Percentiles rank a stretch among this genome's conserved stretches.
These are phyloP conservation scores for Coryphaenoides rupestris DNA, from an alignment of 2,113 vertebrate genomes.

Conservation along the genomic window DNA sequence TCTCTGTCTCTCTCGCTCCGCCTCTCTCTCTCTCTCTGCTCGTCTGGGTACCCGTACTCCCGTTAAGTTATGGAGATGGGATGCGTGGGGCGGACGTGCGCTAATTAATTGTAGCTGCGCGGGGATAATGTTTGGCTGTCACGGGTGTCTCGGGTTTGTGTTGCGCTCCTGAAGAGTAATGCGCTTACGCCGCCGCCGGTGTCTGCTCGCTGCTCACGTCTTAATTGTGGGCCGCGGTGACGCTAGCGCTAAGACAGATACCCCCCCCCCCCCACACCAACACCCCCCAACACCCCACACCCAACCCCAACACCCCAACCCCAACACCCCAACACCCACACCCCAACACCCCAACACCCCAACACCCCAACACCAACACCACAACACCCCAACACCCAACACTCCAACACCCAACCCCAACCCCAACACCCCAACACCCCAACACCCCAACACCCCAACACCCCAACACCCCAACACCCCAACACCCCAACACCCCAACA, in stretches of 20 bases:
- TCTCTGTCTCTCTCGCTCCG: constrained; percentile 41
- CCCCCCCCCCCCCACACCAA: constrained; percentile 33
- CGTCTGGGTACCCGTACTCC: constrained; percentile 88
- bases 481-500: no score
- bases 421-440: no score
- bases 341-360: no score
- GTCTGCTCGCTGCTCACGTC: constrained; percentile 85
- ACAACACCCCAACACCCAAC: no score
- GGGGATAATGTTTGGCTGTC: constrained; percentile 98
- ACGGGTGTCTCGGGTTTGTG: constrained; percentile 90
- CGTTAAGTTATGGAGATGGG: constrained; percentile 95
- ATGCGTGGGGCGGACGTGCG: constrained; percentile 92
- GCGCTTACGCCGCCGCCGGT: constrained; percentile 87
- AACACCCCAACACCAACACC: not conserved
- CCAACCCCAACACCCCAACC: no score
- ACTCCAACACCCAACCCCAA: constrained; percentile 6
- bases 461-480: no score
- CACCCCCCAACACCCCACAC: not conserved
- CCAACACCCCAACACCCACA: no score
- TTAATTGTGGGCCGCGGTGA: constrained; percentile 85
- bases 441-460: no score
- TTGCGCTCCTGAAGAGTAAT: constrained; percentile 91
- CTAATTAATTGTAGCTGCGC: constrained; percentile 99
- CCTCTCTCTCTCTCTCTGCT: constrained; percentile 53
- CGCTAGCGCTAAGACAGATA: constrained; percentile 68